Percentiles rank a stretch among this genome's conserved stretches.
phyloP scores from a whole-genome alignment of 1,140 invertebrate genomes.

The Aphelinus certus region DNA sequence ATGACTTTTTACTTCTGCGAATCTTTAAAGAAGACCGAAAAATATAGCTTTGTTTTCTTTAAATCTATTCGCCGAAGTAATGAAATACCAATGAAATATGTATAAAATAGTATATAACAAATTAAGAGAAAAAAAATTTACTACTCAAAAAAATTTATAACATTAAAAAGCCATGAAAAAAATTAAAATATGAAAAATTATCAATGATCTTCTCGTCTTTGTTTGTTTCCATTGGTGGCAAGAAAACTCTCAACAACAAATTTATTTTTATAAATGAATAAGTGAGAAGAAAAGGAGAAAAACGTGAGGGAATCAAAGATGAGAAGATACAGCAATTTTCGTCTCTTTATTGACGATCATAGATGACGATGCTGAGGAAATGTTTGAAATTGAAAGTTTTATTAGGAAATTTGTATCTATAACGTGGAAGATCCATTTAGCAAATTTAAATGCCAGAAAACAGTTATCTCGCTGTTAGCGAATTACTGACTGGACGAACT shows the following conservation, averaged over 20 bases:
- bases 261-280: conserved; percentile 33
- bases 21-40: conserved; percentile 29
- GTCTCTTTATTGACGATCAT: conserved; percentile 5
- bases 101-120: conserved; percentile 12
- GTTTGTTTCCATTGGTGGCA: background rate
- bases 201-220: background rate
- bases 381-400: conserved; percentile 34
- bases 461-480: conserved; percentile 2
- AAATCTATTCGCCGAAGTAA: conserved; percentile 24
- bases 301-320: background rate
- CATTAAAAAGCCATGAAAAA: conserved; percentile 2
- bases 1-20: conserved; percentile 42
- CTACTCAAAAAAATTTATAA: conserved; percentile 1
- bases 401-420: conserved; percentile 37
- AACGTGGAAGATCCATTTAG: conserved; percentile 26
- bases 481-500: conserved; percentile 22
- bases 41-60: conserved; percentile 22
- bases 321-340: background rate
- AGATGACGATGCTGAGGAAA: background rate
- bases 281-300: background rate
- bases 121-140: conserved; percentile 26
- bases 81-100: conserved; percentile 23
- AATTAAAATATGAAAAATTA: conserved; percentile 1
- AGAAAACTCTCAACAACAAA: conserved; percentile 10
- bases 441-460: conserved; percentile 32